Evolutionary conservation across 2,113 vertebrate species (phyloP).

Genomic region (Salvator merianae): DNA sequence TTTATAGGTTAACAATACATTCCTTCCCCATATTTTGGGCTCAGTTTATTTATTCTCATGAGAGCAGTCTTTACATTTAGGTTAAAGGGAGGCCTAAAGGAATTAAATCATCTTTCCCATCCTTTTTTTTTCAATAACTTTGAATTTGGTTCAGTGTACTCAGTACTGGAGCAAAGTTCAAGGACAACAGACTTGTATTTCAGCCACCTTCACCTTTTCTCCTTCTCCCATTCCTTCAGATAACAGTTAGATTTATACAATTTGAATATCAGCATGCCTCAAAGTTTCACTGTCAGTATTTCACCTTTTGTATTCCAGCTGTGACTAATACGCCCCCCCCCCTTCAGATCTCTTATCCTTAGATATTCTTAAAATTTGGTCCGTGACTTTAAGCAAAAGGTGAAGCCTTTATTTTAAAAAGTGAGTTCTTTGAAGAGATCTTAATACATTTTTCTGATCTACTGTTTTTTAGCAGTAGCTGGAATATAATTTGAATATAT

Average conservation of each 20-base stretch:
- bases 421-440: slow-evolving; percentile 69
- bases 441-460: slow-evolving; percentile 74
- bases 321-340: slow-evolving; percentile 53
- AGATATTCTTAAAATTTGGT: slow-evolving; percentile 62
- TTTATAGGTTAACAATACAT: background rate
- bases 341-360: slow-evolving; percentile 58
- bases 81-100: background rate
- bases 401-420: slow-evolving; percentile 59
- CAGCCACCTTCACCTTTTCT: slow-evolving; percentile 56
- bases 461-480: slow-evolving; percentile 76
- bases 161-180: slow-evolving; percentile 34
- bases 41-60: background rate
- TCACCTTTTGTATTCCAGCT: slow-evolving; percentile 62
- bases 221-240: slow-evolving; percentile 38
- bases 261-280: slow-evolving; percentile 58
- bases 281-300: slow-evolving; percentile 58
- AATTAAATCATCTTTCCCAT: slow-evolving; percentile 37
- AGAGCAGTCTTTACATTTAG: background rate
- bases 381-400: slow-evolving; percentile 30
- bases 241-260: slow-evolving; percentile 66
- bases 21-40: background rate
- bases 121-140: slow-evolving; percentile 2
- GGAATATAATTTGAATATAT: slow-evolving; percentile 82
- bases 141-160: slow-evolving; percentile 39
- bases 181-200: background rate